These are phyloP conservation scores for Pleuronectes platessa DNA, from an alignment of 2,113 vertebrate species.

Conservation along the genomic window DNA sequence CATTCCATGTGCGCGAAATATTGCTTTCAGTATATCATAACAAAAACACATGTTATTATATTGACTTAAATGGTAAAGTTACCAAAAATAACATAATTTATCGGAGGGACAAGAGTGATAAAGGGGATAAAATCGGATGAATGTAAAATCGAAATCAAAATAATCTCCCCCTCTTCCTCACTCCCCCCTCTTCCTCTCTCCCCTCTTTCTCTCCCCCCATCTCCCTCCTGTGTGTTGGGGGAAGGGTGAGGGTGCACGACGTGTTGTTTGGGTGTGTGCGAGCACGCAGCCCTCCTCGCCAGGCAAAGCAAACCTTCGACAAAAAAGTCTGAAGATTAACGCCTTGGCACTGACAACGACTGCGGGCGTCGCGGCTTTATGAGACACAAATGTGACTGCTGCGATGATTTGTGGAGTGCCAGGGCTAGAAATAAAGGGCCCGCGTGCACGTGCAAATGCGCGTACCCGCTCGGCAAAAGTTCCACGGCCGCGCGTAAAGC, in stretches of 20 bases:
- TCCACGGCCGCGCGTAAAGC: conserved; percentile 15
- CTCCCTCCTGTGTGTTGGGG: background rate
- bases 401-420: conserved; percentile 88
- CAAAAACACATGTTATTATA: background rate
- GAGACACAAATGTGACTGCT: conserved; percentile 81
- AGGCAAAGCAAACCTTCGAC: conserved; percentile 12
- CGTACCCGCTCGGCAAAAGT: conserved; percentile 17
- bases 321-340: conserved; percentile 87
- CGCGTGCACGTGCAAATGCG: background rate
- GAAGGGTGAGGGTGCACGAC: background rate
- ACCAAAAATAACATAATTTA: background rate
- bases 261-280: conserved; percentile 5
- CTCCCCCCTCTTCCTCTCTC: background rate
- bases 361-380: conserved; percentile 81
- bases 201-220: background rate
- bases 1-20: background rate
- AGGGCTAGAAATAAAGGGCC: conserved; percentile 27
- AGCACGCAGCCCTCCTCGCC: conserved; percentile 31
- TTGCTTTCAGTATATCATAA: background rate
- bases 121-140: background rate
- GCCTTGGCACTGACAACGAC: conserved; percentile 91
- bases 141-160: conserved; percentile 24
- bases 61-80: background rate
- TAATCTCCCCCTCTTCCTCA: background rate
- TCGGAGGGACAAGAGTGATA: background rate